A percentile compares a stretch with the other conserved stretches of the same genome.
These are phyloP conservation scores for Tangara arthus DNA, from an alignment of 2,797 vertebrate species.

Conservation along the genomic window DNA sequence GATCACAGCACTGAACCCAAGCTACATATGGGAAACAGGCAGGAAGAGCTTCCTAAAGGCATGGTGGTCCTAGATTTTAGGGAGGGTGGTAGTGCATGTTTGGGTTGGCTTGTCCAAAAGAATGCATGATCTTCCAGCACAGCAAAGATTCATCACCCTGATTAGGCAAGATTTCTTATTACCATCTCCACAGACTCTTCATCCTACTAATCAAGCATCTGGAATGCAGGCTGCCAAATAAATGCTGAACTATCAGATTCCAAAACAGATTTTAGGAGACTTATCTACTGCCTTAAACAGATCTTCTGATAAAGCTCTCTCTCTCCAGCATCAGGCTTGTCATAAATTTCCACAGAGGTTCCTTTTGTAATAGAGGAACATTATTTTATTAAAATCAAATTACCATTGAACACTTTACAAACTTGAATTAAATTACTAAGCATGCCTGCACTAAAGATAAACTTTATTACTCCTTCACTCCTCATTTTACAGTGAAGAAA, in stretches of 20 bases:
- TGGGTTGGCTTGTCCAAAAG: constrained; percentile 19
- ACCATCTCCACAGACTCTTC: neutral
- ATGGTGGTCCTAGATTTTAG: neutral
- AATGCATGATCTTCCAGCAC: neutral
- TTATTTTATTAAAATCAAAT: constrained; percentile 44
- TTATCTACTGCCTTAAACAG: neutral
- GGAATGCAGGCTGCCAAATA: constrained; percentile 6
- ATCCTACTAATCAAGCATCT: constrained; percentile 22
- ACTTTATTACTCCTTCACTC: neutral
- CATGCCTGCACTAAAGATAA: neutral
- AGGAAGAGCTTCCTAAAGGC: neutral
- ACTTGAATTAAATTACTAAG: constrained; percentile 23
- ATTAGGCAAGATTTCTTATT: constrained; percentile 44
- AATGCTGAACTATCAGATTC: constrained; percentile 32
- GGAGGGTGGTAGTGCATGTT: neutral
- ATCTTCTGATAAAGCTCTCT: constrained; percentile 1
- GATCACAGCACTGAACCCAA: neutral
- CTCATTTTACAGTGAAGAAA: constrained; percentile 6
- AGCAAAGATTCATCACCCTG: constrained; percentile 3
- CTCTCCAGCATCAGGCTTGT: neutral
- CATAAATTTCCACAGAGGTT: neutral
- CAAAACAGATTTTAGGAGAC: constrained; percentile 15
- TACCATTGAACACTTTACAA: constrained; percentile 16
- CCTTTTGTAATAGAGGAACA: neutral
- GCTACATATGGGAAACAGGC: rapidly evolving